Conservation (phyloP, 1,140 invertebrate genomes). For the Dendrolimus kikuchii region DNA sequence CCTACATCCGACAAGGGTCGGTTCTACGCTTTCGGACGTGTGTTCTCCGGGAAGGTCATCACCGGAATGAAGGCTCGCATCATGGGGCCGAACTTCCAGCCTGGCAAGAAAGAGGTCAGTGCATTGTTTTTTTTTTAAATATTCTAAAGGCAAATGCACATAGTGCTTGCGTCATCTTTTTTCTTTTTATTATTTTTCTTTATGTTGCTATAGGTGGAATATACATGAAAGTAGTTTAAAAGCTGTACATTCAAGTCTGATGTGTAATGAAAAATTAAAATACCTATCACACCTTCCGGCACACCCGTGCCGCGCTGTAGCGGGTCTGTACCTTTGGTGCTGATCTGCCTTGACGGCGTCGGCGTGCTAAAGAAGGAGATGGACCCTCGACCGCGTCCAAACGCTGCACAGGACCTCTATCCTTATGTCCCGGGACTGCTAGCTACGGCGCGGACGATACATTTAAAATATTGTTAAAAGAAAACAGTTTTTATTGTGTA, state of each 20-base stretch:
- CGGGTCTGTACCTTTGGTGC: slow-evolving; percentile 14
- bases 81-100: slow-evolving; percentile 98
- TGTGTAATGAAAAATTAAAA: background rate
- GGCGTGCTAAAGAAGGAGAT: slow-evolving; percentile 34
- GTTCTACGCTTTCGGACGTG: slow-evolving; percentile 99
- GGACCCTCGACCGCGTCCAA: slow-evolving; percentile 39
- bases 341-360: slow-evolving; percentile 27
- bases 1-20: slow-evolving; percentile 99
- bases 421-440: slow-evolving; percentile 76
- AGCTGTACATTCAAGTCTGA: too few relatives aligned
- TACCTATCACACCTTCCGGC: slow-evolving; percentile 9
- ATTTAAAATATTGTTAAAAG: slow-evolving; percentile 10
- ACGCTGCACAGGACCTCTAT: slow-evolving; percentile 79
- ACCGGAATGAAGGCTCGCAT: slow-evolving; percentile 98
- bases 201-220: too few relatives aligned
- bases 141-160: too few relatives aligned
- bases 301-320: slow-evolving; percentile 39
- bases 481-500: too few relatives aligned
- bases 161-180: too few relatives aligned
- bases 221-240: too few relatives aligned
- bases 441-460: slow-evolving; percentile 69
- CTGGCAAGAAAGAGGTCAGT: slow-evolving; percentile 94
- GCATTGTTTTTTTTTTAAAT: background rate
- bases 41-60: slow-evolving; percentile 95
- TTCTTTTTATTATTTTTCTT: too few relatives aligned